A percentile compares a stretch with the other conserved stretches of the same genome.
These are phyloP conservation scores for Parauchenoglanis ngamensis DNA, from an alignment of 2,797 vertebrate species.

Conservation along the genomic window DNA sequence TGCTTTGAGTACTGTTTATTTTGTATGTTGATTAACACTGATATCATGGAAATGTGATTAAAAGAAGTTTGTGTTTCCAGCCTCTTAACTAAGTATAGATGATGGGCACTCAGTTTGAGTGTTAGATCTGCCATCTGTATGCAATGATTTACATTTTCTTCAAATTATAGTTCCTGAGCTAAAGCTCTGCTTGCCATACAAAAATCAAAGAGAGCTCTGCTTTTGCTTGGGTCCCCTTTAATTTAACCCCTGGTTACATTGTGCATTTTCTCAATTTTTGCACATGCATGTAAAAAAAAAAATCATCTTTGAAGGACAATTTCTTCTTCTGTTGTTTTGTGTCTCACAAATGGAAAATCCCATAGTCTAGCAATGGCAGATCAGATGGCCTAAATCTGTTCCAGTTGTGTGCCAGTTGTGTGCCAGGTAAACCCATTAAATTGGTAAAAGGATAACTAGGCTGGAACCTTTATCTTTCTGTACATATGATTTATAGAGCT, in stretches of 20 bases:
- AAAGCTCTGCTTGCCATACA: too few relatives aligned
- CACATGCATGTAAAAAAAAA: background rate
- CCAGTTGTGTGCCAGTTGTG: background rate
- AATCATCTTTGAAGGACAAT: background rate
- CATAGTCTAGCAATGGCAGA: slow-evolving; percentile 77
- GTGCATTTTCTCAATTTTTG: background rate
- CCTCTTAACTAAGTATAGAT: background rate
- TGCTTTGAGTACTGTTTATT: slow-evolving; percentile 1
- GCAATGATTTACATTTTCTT: background rate
- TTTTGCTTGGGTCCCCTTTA: background rate
- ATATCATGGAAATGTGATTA: background rate
- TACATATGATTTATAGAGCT: background rate
- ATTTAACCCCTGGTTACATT: background rate
- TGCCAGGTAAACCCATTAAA: background rate
- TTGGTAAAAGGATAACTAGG: background rate
- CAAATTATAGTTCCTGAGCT: background rate
- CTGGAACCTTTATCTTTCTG: background rate
- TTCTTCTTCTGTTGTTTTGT: background rate
- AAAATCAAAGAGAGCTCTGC: background rate
- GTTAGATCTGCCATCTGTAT: background rate
- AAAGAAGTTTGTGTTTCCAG: background rate
- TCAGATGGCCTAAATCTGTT: background rate
- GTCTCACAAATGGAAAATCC: slow-evolving; percentile 76
- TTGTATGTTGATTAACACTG: slow-evolving; percentile 13
- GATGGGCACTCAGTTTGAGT: background rate